A percentile compares a stretch with the other conserved stretches of the same genome.
Conservation (phyloP, 2,113 vertebrate species). For the Emydocephalus ijimae region DNA sequence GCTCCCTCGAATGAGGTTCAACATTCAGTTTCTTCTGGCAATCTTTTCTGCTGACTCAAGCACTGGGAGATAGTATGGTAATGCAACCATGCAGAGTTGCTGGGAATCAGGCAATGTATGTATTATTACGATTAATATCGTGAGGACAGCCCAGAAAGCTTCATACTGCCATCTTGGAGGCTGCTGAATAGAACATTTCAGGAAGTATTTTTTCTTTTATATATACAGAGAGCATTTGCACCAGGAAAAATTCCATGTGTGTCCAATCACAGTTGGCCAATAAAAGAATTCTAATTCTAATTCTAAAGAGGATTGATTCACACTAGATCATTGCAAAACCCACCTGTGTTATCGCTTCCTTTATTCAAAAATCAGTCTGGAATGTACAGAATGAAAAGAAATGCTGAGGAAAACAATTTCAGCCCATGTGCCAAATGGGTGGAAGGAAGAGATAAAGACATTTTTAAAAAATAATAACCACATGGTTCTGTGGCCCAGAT, state of each 20-base stretch:
- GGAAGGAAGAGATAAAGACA: neutral
- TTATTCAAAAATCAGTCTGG: neutral
- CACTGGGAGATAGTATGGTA: neutral
- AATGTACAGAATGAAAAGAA: neutral
- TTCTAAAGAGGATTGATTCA: neutral
- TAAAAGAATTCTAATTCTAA: no score
- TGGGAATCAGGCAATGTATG: neutral
- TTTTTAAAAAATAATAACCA: conserved; percentile 9
- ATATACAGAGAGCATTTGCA: no score
- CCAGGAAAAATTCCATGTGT: no score
- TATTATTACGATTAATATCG: neutral
- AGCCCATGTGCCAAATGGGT: neutral
- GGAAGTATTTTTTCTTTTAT: neutral
- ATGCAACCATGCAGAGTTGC: neutral
- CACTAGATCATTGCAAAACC: neutral
- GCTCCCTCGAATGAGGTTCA: neutral
- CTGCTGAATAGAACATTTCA: neutral
- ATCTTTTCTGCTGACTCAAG: neutral
- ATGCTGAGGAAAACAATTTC: neutral
- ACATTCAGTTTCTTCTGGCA: neutral
- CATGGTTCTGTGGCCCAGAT: neutral
- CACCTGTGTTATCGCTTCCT: neutral
- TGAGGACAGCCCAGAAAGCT: neutral
- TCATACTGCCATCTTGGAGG: neutral
- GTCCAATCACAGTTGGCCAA: no score